Percentiles rank a stretch among this genome's conserved stretches.
Conservation (phyloP, 2,797 vertebrate species). For the Novumbra hubbsi region DNA sequence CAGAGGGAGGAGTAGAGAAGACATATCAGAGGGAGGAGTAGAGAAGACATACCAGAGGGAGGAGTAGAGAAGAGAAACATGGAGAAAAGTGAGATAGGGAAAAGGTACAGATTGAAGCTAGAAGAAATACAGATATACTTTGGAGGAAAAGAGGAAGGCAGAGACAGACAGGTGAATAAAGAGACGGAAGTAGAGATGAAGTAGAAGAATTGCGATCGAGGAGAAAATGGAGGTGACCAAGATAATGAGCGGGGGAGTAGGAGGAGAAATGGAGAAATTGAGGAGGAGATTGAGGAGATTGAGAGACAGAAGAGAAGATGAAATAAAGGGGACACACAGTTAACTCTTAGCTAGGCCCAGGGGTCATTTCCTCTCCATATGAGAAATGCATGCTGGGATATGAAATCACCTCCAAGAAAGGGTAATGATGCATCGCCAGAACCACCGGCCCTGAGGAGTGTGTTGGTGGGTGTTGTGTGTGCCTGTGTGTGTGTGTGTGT, state of each 20-base stretch:
- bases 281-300: conserved; percentile 6
- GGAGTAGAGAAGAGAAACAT: conserved; percentile 15
- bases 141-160: conserved; percentile 7
- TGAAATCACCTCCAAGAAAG: conserved; percentile 74
- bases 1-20: conserved; percentile 39
- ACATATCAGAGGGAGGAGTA: background rate
- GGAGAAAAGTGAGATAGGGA: background rate
- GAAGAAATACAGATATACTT: too few relatives aligned
- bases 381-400: conserved; percentile 78
- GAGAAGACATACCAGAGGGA: conserved; percentile 47
- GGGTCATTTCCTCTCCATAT: conserved; percentile 74
- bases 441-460: conserved; percentile 68
- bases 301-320: background rate
- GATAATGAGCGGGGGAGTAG: conserved; percentile 5
- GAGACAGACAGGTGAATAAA: background rate
- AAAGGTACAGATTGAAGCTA: too few relatives aligned
- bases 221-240: conserved; percentile 26
- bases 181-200: conserved; percentile 7
- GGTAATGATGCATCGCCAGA: conserved; percentile 75
- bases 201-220: conserved; percentile 11
- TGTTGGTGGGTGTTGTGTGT: conserved; percentile 40
- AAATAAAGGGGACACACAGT: conserved; percentile 55
- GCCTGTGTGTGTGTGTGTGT: conserved; percentile 34
- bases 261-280: too few relatives aligned
- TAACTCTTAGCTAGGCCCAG: conserved; percentile 71